A percentile compares a stretch with the other conserved stretches of the same genome.
These are phyloP conservation scores for Drosophila koepferae DNA, from an alignment of 2,888 invertebrate species.

Conservation along the genomic window DNA sequence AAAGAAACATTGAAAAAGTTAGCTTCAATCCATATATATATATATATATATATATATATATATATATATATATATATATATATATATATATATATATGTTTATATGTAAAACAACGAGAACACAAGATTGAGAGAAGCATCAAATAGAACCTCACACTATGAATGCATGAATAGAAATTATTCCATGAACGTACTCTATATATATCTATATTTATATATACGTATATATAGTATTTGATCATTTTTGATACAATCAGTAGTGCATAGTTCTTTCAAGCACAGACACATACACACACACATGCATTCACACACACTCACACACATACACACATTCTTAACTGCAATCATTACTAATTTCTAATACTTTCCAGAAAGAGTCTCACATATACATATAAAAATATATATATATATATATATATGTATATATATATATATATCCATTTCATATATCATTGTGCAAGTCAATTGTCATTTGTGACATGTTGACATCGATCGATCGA, in stretches of 20 bases:
- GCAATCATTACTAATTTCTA: constrained; percentile 6
- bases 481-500: background rate
- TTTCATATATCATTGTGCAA: background rate
- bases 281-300: background rate
- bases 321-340: background rate
- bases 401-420: background rate
- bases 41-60: background rate
- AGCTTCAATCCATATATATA: background rate
- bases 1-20: constrained; percentile 1
- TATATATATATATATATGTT: background rate
- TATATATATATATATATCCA: constrained; percentile 1
- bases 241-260: constrained; percentile 22
- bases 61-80: background rate
- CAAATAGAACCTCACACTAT: constrained; percentile 7
- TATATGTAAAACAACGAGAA: background rate
- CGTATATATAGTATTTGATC: constrained; percentile 10
- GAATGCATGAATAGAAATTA: constrained; percentile 37
- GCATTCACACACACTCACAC: too few species aligned
- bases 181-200: constrained; percentile 6
- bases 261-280: constrained; percentile 15
- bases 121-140: constrained; percentile 16
- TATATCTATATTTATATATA: background rate
- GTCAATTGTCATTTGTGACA: constrained; percentile 8
- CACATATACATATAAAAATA: background rate
- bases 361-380: background rate